These are phyloP conservation scores for Steinernema feltiae DNA, from an alignment of 1,140 invertebrate genomes.

Conservation along the genomic window DNA sequence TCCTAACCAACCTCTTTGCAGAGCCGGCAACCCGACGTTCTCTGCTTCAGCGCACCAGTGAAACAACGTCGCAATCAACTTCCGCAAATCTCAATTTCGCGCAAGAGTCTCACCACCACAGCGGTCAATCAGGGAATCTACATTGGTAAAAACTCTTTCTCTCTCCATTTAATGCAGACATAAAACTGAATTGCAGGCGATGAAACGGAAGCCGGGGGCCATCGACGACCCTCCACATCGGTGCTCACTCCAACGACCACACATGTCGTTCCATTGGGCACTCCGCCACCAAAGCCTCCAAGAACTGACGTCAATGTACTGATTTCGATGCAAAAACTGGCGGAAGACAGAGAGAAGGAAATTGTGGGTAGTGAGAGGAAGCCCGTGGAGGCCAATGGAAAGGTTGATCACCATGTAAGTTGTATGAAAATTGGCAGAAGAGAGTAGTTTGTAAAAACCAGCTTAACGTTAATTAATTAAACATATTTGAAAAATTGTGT, in stretches of 20 bases:
- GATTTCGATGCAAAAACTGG: not conserved
- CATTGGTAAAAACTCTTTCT: constrained; percentile 64
- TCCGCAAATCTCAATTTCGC: constrained; percentile 39
- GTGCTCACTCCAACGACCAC: constrained; percentile 2
- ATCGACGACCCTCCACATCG: constrained; percentile 38
- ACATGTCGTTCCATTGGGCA: constrained; percentile 7
- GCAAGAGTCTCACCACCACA: constrained; percentile 26
- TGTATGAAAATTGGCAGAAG: too few species aligned
- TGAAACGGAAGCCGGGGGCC: constrained; percentile 17
- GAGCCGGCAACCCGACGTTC: constrained; percentile 80
- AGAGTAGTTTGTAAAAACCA: not conserved
- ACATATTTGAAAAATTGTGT: too few species aligned
- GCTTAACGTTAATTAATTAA: too few species aligned
- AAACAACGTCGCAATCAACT: constrained; percentile 64
- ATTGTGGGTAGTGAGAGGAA: constrained; percentile 26
- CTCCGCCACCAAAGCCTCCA: constrained; percentile 53
- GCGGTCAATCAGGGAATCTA: constrained; percentile 67
- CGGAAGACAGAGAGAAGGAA: constrained; percentile 16
- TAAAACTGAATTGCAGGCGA: constrained; percentile 23
- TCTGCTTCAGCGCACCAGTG: constrained; percentile 85
- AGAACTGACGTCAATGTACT: constrained; percentile 43
- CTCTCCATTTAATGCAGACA: too few species aligned
- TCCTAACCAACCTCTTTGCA: constrained; percentile 58
- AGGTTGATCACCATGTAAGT: constrained; percentile 4
- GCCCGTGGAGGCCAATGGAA: constrained; percentile 26